Base-by-base conservation (phyloP, 2,797 vertebrate species). In the Poecile montanus region DNA sequence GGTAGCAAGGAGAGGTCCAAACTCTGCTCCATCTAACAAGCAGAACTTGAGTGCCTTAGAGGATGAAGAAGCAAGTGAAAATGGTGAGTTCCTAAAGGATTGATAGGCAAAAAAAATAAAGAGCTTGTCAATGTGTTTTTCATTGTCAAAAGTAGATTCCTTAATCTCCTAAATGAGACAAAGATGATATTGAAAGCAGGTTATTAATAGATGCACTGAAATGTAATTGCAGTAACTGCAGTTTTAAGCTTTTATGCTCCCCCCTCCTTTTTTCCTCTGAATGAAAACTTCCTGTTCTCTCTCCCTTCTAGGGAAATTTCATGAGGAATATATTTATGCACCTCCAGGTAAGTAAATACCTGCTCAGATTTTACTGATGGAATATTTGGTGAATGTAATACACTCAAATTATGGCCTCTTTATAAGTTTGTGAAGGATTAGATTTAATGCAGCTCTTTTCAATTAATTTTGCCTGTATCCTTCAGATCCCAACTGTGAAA, bases 401-500 rank as follows among this genome's bases (percentile, higher is more conserved):
- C 2, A 20, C 3, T 44, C 7, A 11, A 9, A 5, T 61, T 27
- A 34, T 16, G 51, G 30, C 14, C 6, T 75, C 44, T 40, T 30
- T 50, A 3, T 34, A 38, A 30, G 10, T 92, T 95, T 82, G 54
- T 68, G 81, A 88, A 63, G 51, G 63, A 67, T 89, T 83, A 91
- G 51, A 70, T 94, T 76, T 75, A 51, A 75, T 91, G 23, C 34
- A 80, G 1, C 25, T 78, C 77, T 70, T 68, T 56, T 58, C 23
- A 50, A 19, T 93, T 94, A 48, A 62, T 72, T 92, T 95, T 96
- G 62, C 27, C 40, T 94, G 0, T 96, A 32, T 79, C 34, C n/a
- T 97, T 32, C 97, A 99, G 99, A 99, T 95, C 96, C 98, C 60
- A 98, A 88, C 81, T 99, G 98, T 98, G 98, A 98, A 95, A 97